Evolutionary conservation across 1,140 invertebrate species (phyloP), one percentile per base, ranked within the genome.

Genomic region (Scylla paramamosain): DNA sequence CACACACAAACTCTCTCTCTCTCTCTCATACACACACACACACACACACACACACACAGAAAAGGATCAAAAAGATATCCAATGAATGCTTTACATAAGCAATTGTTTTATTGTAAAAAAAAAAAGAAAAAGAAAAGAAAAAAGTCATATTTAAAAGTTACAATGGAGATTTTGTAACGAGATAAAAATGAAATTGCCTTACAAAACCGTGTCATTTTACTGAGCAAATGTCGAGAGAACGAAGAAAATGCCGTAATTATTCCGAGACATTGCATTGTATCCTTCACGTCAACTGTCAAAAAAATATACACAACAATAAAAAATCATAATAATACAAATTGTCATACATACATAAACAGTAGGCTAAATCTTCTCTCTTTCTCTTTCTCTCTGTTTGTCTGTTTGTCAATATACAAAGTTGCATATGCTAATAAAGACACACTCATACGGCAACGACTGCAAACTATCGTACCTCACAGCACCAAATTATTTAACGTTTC

Each of bases 81-180:
- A 88, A 29, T 29, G n/a, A 88, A 29, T 29, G 20, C n/a, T 31
- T 29, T 88, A 88, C 39, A 88, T 88, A 88, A 29, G 39, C 39
- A 88, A 29, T 29, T 88, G 39, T 88, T 29, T 88, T 29, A 29
- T 29, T 88, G 39, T 88, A 88, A 29, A 88, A 29, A 88, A 29
- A 88, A 29, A 88, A 29, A 88, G n/a, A 88, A 29, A 88, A 29
- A 88, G n/a, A 88, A 29, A 88, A 29, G 39, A 29, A 88, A 29
- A 88, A 29, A 88, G n/a, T 29, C 39, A 88, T 88, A 77, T 77
- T 12, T 77, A 77, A 12, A 77, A 12, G 25, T 77, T 52, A 52
- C 48, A 52, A 10, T 25, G 59, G 20, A 12, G 10, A 12, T 77
- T 25, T 77, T 77, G 10, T 25, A 12, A 77, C 59, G 10, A 77